Conservation (phyloP, 2,797 vertebrate species). For the Acridotheres tristis region DNA sequence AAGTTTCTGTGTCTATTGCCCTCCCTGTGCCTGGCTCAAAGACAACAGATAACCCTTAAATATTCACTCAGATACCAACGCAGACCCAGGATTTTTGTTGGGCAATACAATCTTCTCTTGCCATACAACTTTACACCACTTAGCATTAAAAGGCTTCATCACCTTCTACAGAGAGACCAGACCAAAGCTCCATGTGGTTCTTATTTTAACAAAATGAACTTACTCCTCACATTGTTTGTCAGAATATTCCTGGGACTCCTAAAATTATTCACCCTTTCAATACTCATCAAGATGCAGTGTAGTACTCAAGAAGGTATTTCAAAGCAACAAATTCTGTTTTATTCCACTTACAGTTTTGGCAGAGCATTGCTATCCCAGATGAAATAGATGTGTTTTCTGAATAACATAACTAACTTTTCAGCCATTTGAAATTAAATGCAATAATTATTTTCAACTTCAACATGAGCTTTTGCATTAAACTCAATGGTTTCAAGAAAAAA, state of each 20-base stretch:
- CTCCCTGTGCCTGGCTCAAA: not conserved
- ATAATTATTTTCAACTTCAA: not conserved
- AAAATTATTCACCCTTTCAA: not conserved
- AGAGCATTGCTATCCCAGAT: not conserved
- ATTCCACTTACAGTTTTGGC: not conserved
- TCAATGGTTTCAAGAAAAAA: not conserved
- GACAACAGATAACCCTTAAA: not conserved
- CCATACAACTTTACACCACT: rapidly evolving
- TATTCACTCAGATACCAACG: too few relatives aligned
- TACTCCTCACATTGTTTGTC: not conserved
- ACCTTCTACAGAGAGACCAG: not conserved
- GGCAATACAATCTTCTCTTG: not conserved
- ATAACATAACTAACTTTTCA: not conserved
- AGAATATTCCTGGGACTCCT: not conserved
- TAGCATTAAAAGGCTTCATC: not conserved
- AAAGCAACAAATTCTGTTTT: not conserved
- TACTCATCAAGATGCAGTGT: rapidly evolving
- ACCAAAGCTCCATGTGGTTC: rapidly evolving
- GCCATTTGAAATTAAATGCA: not conserved
- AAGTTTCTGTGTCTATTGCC: not conserved
- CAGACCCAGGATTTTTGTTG: not conserved
- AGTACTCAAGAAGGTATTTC: not conserved
- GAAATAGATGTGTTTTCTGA: rapidly evolving
- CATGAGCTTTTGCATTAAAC: not conserved
- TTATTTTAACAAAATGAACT: not conserved